These are phyloP conservation scores for Lethrus apterus DNA, from an alignment of 1,140 invertebrate species.

Conservation along the genomic window DNA sequence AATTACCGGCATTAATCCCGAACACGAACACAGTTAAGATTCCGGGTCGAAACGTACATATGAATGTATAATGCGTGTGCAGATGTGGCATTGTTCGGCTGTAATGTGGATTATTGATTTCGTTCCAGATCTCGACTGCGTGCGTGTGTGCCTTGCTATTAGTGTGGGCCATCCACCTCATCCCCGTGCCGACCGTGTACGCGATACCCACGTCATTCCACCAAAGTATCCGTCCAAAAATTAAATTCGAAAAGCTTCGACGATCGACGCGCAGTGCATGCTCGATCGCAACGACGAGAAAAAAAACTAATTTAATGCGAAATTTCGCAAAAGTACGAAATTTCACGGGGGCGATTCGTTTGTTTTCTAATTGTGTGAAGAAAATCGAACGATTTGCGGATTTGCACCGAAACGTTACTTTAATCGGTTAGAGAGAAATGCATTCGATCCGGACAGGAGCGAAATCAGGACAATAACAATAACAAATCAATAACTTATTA, in stretches of 20 bases:
- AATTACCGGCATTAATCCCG: slow-evolving; percentile 10
- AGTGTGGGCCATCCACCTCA: slow-evolving; percentile 19
- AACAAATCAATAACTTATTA: too few species aligned
- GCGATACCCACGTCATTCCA: slow-evolving; percentile 16
- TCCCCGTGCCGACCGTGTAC: slow-evolving; percentile 18
- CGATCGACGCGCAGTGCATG: background rate
- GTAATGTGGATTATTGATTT: slow-evolving; percentile 33
- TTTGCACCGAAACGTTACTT: too few species aligned
- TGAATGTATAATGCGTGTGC: slow-evolving; percentile 30
- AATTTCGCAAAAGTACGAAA: too few species aligned
- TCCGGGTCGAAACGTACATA: slow-evolving; percentile 20
- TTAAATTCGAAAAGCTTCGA: background rate
- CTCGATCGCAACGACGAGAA: background rate
- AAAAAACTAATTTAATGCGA: background rate
- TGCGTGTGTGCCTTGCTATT: slow-evolving; percentile 25
- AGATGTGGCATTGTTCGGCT: slow-evolving; percentile 28
- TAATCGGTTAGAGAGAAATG: too few species aligned
- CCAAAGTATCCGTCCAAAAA: too few species aligned
- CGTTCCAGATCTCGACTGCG: slow-evolving; percentile 24
- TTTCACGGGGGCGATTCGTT: too few species aligned
- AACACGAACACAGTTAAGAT: slow-evolving; percentile 13
- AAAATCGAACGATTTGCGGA: too few species aligned
- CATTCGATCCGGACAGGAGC: too few species aligned
- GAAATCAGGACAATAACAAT: too few species aligned
- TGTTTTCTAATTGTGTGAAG: too few species aligned